Evolutionary conservation across 37 sponge, comb jelly and placozoan species (phyloP).

Genomic region (Ianthella basta): DNA sequence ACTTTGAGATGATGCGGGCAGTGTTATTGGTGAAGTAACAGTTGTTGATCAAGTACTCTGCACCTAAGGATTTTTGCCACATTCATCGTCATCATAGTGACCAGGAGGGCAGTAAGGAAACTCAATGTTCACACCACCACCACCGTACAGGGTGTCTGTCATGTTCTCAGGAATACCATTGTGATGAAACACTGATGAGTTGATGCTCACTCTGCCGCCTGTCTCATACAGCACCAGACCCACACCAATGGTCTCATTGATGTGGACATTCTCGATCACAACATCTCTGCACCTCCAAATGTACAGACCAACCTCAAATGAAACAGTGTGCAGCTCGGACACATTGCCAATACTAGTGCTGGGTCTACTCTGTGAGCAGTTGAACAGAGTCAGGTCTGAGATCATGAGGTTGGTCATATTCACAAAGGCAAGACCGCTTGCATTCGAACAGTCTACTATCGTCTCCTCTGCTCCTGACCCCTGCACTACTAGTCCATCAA

Average conservation of each 20-base stretch:
- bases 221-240: slow-evolving; percentile 25
- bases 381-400: neutral
- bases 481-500: neutral
- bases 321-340: neutral
- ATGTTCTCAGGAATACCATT: neutral
- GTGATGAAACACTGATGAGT: neutral
- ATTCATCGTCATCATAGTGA: slow-evolving; percentile 1
- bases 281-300: slow-evolving; percentile 16
- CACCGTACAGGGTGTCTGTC: neutral
- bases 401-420: slow-evolving; percentile 17
- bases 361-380: neutral
- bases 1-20: neutral
- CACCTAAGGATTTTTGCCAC: neutral
- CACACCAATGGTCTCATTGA: slow-evolving; percentile 13
- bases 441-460: neutral
- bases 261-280: neutral
- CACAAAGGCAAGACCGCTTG: slow-evolving; percentile 6
- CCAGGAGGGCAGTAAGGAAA: slow-evolving; percentile 24
- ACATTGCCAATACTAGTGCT: neutral
- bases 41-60: neutral
- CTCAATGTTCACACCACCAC: slow-evolving; percentile 24
- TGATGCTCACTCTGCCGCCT: slow-evolving; percentile 10
- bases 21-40: slow-evolving; percentile 10
- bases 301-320: slow-evolving; percentile 10
- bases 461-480: neutral